Evolutionary conservation across 2,888 invertebrate genomes (phyloP).

Genomic region (Pseudococcus viburni): DNA sequence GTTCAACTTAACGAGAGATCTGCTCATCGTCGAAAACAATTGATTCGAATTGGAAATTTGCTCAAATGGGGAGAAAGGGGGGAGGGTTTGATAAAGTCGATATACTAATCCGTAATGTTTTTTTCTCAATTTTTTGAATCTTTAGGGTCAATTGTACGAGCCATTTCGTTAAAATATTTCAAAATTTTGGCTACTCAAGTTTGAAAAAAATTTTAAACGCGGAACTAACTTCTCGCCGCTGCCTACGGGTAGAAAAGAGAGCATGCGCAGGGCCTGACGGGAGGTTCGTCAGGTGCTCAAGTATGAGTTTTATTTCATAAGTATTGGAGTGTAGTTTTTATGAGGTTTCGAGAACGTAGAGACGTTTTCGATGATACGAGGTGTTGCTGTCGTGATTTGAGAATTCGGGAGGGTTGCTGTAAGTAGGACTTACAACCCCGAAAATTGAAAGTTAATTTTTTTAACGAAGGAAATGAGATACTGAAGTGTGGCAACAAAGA

Average conservation of each 20-base stretch:
- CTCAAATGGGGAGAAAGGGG: not conserved
- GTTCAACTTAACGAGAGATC: not conserved
- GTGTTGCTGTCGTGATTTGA: no score
- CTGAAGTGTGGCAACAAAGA: no score
- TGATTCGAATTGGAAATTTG: not conserved
- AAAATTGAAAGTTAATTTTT: no score
- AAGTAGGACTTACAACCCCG: no score
- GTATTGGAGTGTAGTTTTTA: not conserved
- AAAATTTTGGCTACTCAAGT: not conserved
- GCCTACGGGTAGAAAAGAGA: constrained; percentile 67
- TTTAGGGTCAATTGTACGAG: constrained; percentile 18
- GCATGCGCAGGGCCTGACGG: constrained; percentile 67
- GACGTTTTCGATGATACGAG: no score
- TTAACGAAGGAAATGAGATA: no score
- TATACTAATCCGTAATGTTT: not conserved
- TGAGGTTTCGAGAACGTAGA: not conserved
- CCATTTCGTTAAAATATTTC: constrained; percentile 52
- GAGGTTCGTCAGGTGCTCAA: constrained; percentile 67
- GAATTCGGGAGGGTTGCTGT: no score
- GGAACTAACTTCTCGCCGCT: constrained; percentile 67
- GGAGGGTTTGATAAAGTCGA: not conserved
- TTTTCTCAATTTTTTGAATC: not conserved
- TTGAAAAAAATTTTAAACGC: constrained; percentile 24
- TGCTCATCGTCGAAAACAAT: constrained; percentile 25
- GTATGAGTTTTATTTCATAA: constrained; percentile 57